These are phyloP conservation scores for Caenorhabditis latens DNA, from an alignment of 1,140 invertebrate genomes.

Conservation along the genomic window DNA sequence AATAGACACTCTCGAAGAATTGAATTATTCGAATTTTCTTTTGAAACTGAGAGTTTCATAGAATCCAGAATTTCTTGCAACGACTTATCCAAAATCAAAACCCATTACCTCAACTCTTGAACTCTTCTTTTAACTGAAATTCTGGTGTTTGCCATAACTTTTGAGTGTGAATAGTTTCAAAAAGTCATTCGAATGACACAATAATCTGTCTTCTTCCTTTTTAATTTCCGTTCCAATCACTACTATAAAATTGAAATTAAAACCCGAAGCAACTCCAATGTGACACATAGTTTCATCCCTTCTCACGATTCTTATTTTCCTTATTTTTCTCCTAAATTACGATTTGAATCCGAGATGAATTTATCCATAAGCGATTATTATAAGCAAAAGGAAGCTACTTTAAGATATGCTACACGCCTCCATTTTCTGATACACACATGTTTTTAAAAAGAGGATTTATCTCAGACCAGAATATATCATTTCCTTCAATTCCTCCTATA, in stretches of 20 bases:
- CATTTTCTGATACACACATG: background rate
- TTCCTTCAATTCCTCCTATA: too few relatives aligned
- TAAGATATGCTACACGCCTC: background rate
- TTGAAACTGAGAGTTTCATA: too few relatives aligned
- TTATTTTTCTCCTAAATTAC: background rate
- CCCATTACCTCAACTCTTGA: too few relatives aligned
- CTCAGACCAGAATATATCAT: too few relatives aligned
- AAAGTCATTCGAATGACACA: background rate
- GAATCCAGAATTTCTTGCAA: too few relatives aligned
- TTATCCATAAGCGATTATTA: conserved; percentile 19
- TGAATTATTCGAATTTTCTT: too few relatives aligned
- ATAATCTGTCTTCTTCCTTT: background rate
- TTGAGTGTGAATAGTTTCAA: background rate
- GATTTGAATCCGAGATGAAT: background rate
- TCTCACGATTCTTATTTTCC: conserved; percentile 37
- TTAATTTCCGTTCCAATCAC: conserved; percentile 20
- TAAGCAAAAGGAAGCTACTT: background rate
- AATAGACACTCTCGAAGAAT: too few relatives aligned
- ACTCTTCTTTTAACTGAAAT: too few relatives aligned
- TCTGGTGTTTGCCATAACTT: too few relatives aligned
- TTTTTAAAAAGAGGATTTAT: too few relatives aligned
- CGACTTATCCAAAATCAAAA: too few relatives aligned
- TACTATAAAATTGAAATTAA: background rate
- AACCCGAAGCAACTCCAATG: background rate
- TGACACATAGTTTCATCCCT: conserved; percentile 36